A percentile compares a stretch with the other conserved stretches of the same genome.
Evolutionary conservation across 2,888 invertebrate species (phyloP).

Genomic region (Rapana venosa): DNA sequence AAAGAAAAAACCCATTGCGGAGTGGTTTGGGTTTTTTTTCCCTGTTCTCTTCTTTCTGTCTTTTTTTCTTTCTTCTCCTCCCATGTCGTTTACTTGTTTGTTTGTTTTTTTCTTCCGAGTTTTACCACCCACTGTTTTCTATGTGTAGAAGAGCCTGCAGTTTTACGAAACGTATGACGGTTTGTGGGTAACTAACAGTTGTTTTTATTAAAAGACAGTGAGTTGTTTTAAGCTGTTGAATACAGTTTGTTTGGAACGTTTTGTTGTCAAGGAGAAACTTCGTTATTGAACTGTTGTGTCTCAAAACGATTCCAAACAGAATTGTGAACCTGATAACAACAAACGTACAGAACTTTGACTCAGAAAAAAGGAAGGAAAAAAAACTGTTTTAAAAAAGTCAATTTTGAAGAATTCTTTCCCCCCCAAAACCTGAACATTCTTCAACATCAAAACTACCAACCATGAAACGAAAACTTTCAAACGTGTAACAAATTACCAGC

Average conservation of each 20-base stretch:
- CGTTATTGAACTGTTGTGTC: not conserved
- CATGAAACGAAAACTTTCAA: not conserved
- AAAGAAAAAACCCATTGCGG: no score
- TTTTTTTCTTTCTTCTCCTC: not conserved
- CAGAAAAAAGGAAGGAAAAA: no score
- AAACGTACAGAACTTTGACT: no score
- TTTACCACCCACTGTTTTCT: not conserved
- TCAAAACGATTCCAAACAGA: no score
- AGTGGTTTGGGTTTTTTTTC: no score
- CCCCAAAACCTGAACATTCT: not conserved
- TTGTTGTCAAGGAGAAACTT: not conserved
- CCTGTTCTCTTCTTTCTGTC: not conserved
- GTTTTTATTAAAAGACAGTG: not conserved
- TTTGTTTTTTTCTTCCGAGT: not conserved
- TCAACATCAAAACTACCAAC: not conserved
- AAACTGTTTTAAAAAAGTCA: no score
- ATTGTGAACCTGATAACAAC: no score
- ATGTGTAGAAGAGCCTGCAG: not conserved
- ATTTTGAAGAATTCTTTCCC: no score
- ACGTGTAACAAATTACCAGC: not conserved
- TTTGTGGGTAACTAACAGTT: not conserved
- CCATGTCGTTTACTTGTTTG: not conserved
- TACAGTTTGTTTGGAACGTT: not conserved
- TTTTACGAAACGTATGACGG: not conserved
- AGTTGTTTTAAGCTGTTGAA: not conserved